phyloP scores from a whole-genome alignment of 2,797 vertebrate species.

The Florisuga fusca region DNA sequence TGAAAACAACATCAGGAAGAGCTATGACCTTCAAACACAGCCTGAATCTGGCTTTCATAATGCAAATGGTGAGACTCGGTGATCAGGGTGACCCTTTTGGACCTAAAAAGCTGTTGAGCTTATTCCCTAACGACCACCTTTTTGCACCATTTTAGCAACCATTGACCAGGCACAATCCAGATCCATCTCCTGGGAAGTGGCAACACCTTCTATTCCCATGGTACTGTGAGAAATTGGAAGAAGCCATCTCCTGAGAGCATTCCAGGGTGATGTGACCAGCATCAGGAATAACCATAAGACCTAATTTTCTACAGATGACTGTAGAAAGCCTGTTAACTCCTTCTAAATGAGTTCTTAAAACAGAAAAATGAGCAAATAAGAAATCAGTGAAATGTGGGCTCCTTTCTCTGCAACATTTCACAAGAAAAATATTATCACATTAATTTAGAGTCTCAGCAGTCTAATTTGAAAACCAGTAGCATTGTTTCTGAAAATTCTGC shows the following conservation, averaged over 20 bases:
- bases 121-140: not conserved
- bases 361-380: not conserved
- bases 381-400: not conserved
- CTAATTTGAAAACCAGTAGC: conserved; percentile 8
- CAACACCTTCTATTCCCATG: not conserved
- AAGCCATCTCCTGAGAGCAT: not conserved
- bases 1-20: not conserved
- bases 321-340: not conserved
- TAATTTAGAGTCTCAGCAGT: conserved; percentile 19
- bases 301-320: not conserved
- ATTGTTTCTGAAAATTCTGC: conserved; percentile 12
- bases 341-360: conserved; percentile 11
- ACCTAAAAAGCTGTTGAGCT: not conserved
- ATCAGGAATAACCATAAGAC: conserved; percentile 16
- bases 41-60: not conserved
- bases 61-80: not conserved
- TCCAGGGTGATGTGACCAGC: not conserved
- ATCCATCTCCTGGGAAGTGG: not conserved
- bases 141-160: not conserved
- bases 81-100: not conserved
- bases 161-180: not conserved
- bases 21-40: not conserved
- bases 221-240: not conserved
- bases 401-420: conserved; percentile 6
- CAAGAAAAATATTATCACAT: not conserved